Evolutionary conservation across 2,113 vertebrate species (phyloP).

Genomic region (Corythornis vintsioides): DNA sequence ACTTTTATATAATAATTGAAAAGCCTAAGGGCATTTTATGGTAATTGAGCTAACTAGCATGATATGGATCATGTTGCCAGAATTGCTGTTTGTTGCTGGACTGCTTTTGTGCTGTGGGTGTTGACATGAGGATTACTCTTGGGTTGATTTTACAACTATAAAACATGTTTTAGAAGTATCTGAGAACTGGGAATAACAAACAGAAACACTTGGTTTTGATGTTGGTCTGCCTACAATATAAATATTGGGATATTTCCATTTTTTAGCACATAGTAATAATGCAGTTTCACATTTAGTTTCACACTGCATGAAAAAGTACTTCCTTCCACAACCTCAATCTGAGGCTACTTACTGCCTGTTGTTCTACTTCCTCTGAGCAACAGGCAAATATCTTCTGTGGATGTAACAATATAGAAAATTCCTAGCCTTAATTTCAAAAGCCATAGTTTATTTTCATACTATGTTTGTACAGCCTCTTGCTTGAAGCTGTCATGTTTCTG

Average conservation of each 20-base stretch:
- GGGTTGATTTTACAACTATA: neutral
- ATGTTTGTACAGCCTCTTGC: neutral
- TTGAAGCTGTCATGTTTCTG: neutral
- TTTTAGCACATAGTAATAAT: neutral
- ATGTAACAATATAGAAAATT: neutral
- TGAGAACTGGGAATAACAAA: neutral
- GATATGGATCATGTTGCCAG: neutral
- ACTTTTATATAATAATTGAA: neutral
- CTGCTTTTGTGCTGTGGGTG: neutral
- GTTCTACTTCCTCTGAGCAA: neutral
- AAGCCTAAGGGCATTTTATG: neutral
- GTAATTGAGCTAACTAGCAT: neutral
- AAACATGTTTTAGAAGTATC: neutral
- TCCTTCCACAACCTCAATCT: neutral
- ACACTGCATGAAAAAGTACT: neutral
- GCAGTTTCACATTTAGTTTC: neutral
- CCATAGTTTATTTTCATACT: neutral
- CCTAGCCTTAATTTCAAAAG: neutral
- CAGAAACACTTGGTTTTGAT: neutral
- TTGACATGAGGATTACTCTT: neutral
- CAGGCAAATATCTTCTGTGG: neutral
- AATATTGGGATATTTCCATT: neutral
- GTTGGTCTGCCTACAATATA: neutral
- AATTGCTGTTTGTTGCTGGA: neutral
- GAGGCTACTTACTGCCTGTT: neutral